These are phyloP conservation scores for Mionectes macconnelli DNA, from an alignment of 2,113 vertebrate species.

Conservation along the genomic window DNA sequence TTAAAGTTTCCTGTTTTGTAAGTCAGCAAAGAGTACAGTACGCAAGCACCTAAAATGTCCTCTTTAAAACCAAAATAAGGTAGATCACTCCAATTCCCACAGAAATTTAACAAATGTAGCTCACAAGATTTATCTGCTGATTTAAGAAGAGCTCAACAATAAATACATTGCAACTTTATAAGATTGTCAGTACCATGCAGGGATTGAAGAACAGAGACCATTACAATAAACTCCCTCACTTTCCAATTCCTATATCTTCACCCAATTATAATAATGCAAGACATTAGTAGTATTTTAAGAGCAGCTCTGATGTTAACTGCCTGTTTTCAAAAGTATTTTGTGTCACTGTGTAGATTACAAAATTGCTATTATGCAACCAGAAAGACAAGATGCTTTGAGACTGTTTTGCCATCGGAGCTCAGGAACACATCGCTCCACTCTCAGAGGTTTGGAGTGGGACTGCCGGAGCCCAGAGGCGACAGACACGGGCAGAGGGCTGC, in stretches of 20 bases:
- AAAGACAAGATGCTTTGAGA: not conserved
- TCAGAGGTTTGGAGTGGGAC: accelerated
- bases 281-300: not conserved
- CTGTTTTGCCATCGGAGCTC: not conserved
- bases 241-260: not conserved
- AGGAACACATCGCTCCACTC: not conserved
- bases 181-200: not conserved
- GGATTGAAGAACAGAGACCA: not conserved
- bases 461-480: not conserved
- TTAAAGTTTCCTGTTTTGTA: not conserved
- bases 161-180: not conserved
- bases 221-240: not conserved
- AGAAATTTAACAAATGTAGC: not conserved
- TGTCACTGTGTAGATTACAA: not conserved
- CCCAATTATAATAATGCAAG: not conserved
- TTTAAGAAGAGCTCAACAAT: not conserved
- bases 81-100: not conserved
- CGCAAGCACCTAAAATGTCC: not conserved
- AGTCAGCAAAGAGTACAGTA: not conserved
- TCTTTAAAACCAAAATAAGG: not conserved
- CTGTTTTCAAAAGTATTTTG: not conserved
- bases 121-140: not conserved
- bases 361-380: not conserved
- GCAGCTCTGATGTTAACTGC: not conserved
- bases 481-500: too few species aligned